Conservation (phyloP, 2,888 invertebrate genomes). For the Chaetoderma sp. region DNA sequence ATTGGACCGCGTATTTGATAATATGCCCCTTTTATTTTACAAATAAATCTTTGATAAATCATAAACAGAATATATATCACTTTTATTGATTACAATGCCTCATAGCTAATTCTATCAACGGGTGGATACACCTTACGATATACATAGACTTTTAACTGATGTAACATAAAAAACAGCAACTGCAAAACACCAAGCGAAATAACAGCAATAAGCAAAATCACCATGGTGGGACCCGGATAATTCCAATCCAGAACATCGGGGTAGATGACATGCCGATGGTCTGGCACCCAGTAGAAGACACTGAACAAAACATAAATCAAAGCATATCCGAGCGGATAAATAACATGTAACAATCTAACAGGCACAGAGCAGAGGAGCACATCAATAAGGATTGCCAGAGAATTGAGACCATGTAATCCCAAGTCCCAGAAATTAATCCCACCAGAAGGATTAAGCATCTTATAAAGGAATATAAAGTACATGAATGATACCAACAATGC, state of each 20-base stretch:
- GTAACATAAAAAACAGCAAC: constrained; percentile 43
- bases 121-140: background rate
- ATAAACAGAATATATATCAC: too few relatives aligned
- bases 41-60: too few relatives aligned
- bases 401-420: constrained; percentile 58
- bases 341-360: constrained; percentile 50
- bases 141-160: constrained; percentile 42
- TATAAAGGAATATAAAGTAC: constrained; percentile 56
- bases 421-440: constrained; percentile 49
- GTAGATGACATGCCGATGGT: constrained; percentile 57
- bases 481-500: constrained; percentile 55
- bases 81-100: too few relatives aligned
- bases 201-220: constrained; percentile 43
- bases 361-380: constrained; percentile 52
- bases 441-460: constrained; percentile 23
- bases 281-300: constrained; percentile 53
- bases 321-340: constrained; percentile 52
- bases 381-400: constrained; percentile 55
- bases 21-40: too few relatives aligned
- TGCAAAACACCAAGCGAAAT: constrained; percentile 50
- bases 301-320: constrained; percentile 55
- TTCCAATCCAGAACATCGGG: constrained; percentile 60
- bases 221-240: constrained; percentile 45
- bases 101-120: too few relatives aligned
- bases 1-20: too few relatives aligned